phyloP scores from a whole-genome alignment of 2,797 vertebrate species.

The Capromys pilorides region DNA sequence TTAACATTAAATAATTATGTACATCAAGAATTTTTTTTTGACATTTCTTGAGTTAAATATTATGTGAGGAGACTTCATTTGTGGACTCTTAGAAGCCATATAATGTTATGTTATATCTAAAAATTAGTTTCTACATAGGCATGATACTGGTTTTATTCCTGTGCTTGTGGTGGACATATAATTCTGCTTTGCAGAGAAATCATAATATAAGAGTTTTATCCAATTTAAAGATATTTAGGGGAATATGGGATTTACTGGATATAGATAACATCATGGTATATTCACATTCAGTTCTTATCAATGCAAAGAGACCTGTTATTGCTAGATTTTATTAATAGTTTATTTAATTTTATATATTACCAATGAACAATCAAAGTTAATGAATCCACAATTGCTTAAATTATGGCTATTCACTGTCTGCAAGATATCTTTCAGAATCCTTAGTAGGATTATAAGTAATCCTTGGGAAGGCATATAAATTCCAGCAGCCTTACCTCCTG shows the following conservation, averaged over 20 bases:
- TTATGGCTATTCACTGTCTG: not conserved
- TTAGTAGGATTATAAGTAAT: not conserved
- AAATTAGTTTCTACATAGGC: not conserved
- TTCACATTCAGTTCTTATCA: not conserved
- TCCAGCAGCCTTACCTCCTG: not conserved
- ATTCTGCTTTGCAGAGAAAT: conserved; percentile 46
- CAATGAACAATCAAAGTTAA: conserved; percentile 37
- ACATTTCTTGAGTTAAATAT: conserved; percentile 25
- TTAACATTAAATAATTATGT: conserved; percentile 61
- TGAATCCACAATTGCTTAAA: not conserved
- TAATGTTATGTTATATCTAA: not conserved
- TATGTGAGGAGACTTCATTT: conserved; percentile 17
- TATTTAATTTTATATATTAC: conserved; percentile 41
- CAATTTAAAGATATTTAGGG: conserved; percentile 28
- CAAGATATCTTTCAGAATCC: not conserved
- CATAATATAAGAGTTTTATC: conserved; percentile 35
- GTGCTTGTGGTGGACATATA: not conserved
- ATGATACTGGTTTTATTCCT: conserved; percentile 3
- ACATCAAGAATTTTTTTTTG: conserved; percentile 46
- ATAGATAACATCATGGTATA: not conserved
- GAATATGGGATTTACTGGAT: not conserved
- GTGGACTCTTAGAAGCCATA: not conserved
- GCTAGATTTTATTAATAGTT: not conserved
- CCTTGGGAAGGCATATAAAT: not conserved
- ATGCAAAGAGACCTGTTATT: conserved; percentile 3